phyloP scores from a whole-genome alignment of 2,888 invertebrate genomes.

The Chalcis sispes region DNA sequence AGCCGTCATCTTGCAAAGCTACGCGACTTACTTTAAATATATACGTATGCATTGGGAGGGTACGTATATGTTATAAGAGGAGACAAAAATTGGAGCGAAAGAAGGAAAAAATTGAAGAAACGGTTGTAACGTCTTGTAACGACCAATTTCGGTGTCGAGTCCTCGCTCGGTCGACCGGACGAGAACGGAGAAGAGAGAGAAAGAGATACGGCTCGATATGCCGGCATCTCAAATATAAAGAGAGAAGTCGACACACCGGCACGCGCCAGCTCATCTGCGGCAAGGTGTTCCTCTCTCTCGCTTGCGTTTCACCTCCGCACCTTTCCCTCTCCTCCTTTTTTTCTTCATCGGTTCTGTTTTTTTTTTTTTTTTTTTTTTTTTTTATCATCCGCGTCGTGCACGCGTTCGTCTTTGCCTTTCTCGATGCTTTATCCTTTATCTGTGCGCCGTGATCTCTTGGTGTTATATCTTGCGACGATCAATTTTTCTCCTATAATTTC shows the following conservation, averaged over 20 bases:
- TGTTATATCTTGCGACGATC: too few relatives aligned
- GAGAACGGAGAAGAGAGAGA: conserved; percentile 50
- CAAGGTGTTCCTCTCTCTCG: conserved; percentile 46
- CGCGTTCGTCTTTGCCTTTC: conserved; percentile 26
- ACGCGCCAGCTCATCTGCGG: conserved; percentile 66
- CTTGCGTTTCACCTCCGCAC: background rate
- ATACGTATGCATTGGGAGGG: background rate
- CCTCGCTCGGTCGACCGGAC: too few relatives aligned
- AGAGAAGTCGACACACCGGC: conserved; percentile 62
- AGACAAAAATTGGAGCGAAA: too few relatives aligned
- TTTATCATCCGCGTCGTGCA: too few relatives aligned
- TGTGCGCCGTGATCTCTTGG: too few relatives aligned
- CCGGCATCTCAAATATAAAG: conserved; percentile 63
- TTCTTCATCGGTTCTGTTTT: background rate
- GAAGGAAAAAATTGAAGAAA: background rate
- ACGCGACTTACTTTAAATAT: conserved; percentile 7
- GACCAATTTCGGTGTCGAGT: conserved; percentile 29
- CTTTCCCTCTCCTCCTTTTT: background rate
- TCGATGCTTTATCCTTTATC: background rate
- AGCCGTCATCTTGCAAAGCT: conserved; percentile 19
- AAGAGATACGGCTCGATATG: conserved; percentile 66
- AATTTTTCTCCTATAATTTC: too few relatives aligned
- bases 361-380: too few relatives aligned
- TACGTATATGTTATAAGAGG: too few relatives aligned
- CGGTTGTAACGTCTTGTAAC: background rate